Percentiles rank a stretch among this genome's conserved stretches.
These are phyloP conservation scores for Chitala chitala DNA, from an alignment of 2,113 vertebrate genomes.

Conservation along the genomic window DNA sequence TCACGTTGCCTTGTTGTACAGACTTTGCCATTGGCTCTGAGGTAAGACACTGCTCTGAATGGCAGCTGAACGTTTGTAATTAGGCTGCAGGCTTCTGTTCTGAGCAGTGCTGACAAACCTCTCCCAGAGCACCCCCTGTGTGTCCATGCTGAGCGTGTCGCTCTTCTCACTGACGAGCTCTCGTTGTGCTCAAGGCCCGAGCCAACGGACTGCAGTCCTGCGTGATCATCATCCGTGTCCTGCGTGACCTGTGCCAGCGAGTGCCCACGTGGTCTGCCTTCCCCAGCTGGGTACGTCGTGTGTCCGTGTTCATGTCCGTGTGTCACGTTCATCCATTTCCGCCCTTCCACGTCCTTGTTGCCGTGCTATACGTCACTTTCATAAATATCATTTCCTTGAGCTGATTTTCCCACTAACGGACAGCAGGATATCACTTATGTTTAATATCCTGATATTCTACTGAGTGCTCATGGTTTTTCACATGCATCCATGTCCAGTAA, in stretches of 20 bases:
- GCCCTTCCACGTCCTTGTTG: too few relatives aligned
- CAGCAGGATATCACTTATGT: too few relatives aligned
- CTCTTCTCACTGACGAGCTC: slow-evolving; percentile 59
- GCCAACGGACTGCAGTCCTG: slow-evolving; percentile 98
- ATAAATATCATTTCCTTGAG: too few relatives aligned
- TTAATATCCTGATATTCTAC: too few relatives aligned
- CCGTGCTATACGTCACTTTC: too few relatives aligned
- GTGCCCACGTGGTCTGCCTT: slow-evolving; percentile 95
- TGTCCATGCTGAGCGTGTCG: slow-evolving; percentile 42
- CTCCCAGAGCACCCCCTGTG: slow-evolving; percentile 61
- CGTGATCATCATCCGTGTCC: slow-evolving; percentile 95
- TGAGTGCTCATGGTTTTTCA: too few relatives aligned
- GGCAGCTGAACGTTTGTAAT: slow-evolving; percentile 72
- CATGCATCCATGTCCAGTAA: too few relatives aligned
- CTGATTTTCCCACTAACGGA: too few relatives aligned
- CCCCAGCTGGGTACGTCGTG: slow-evolving; percentile 88
- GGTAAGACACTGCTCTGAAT: slow-evolving; percentile 95
- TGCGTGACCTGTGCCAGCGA: slow-evolving; percentile 92
- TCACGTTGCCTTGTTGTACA: too few relatives aligned
- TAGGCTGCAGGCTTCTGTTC: slow-evolving; percentile 74
- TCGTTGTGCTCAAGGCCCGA: slow-evolving; percentile 95
- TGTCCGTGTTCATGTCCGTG: too few relatives aligned
- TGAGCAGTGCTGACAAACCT: slow-evolving; percentile 89
- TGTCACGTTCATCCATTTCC: too few relatives aligned
- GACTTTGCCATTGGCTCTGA: slow-evolving; percentile 90